Conservation (phyloP, 2,797 vertebrate species). For the Tamandua tetradactyla region DNA sequence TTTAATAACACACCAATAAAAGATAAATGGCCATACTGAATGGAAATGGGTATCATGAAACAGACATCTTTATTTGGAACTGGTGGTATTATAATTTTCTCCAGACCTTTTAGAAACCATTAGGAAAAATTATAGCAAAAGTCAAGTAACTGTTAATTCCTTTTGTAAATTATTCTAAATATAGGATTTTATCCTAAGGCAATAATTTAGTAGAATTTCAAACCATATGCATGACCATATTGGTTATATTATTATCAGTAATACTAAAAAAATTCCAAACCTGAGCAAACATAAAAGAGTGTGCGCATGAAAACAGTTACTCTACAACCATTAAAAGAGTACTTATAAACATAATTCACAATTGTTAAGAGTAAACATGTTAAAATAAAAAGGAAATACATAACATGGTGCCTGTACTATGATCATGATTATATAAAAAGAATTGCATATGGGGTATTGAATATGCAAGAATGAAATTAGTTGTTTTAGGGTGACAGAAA, state of each 20-base stretch:
- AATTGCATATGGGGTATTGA: not conserved
- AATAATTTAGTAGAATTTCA: conserved; percentile 21
- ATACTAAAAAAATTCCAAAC: not conserved
- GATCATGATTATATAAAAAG: not conserved
- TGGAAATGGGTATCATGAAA: not conserved
- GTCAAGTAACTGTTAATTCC: not conserved
- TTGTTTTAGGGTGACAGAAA: not conserved
- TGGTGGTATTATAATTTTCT: not conserved
- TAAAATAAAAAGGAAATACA: not conserved
- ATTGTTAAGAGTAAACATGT: not conserved
- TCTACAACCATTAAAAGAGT: not conserved
- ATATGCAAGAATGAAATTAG: conserved; percentile 3
- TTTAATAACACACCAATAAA: not conserved
- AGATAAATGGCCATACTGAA: not conserved
- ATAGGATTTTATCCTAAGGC: not conserved
- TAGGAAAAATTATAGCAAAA: not conserved
- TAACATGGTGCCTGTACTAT: not conserved
- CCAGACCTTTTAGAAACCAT: conserved; percentile 1
- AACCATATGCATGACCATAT: not conserved
- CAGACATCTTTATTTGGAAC: not conserved
- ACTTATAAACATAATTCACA: not conserved
- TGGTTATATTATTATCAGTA: not conserved
- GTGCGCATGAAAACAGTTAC: not conserved
- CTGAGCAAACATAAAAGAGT: not conserved
- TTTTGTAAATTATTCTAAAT: not conserved